Evolutionary conservation across 2,113 vertebrate genomes (phyloP).

Genomic region (Aplodontia rufa): DNA sequence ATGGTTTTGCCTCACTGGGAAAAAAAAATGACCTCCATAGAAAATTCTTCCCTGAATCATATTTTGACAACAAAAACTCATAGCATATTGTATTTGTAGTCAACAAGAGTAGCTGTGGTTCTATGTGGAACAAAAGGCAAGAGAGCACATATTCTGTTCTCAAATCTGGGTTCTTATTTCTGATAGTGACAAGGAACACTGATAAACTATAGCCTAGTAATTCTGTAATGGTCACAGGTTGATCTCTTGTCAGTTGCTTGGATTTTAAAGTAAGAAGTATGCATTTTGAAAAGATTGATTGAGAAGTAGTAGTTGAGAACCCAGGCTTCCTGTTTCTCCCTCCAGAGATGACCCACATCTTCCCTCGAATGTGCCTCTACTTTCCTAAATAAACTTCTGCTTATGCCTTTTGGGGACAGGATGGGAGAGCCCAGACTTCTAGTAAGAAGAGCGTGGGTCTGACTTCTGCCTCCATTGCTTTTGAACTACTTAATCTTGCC

Average conservation of each 20-base stretch:
- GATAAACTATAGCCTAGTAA: background rate
- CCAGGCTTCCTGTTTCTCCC: no score
- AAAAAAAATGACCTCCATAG: background rate
- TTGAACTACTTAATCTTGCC: background rate
- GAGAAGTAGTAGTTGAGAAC: background rate
- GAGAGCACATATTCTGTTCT: background rate
- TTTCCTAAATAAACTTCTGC: no score
- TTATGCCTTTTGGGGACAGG: no score
- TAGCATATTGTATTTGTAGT: background rate
- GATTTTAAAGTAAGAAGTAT: background rate
- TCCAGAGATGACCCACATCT: no score
- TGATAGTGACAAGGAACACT: background rate
- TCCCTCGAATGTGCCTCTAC: no score
- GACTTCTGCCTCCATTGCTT: background rate
- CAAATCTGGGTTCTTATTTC: background rate
- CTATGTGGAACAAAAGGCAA: background rate
- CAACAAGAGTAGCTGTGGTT: background rate
- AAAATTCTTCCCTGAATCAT: constrained; percentile 9
- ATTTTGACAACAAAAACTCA: constrained; percentile 34
- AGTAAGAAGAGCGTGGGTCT: background rate
- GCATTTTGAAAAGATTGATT: background rate
- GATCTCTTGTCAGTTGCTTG: background rate
- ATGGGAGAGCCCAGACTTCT: background rate
- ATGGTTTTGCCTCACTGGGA: background rate
- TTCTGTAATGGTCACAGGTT: background rate